Conservation (phyloP, 1,140 invertebrate genomes). For the Eumeta japonica region DNA sequence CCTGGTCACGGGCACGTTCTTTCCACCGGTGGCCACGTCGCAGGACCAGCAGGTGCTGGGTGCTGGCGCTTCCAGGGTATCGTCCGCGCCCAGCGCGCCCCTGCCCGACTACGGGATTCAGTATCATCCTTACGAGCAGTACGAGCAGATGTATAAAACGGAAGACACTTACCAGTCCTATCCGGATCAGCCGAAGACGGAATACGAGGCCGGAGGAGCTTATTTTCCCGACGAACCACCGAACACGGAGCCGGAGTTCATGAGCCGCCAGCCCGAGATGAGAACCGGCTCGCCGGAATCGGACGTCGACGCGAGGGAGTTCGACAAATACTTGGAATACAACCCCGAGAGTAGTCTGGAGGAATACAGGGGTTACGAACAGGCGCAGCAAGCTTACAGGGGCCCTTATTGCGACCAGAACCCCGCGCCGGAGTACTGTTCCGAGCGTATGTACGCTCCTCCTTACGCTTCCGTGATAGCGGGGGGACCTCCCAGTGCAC, state of each 20-base stretch:
- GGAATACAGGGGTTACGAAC: conserved; percentile 19
- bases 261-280: conserved; percentile 40
- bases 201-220: conserved; percentile 46
- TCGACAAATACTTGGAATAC: conserved; percentile 69
- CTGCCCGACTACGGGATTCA: conserved; percentile 43
- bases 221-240: conserved; percentile 54
- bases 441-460: conserved; percentile 46
- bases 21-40: conserved; percentile 76
- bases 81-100: conserved; percentile 42
- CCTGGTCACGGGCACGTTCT: conserved; percentile 79
- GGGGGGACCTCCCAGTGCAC: conserved; percentile 22
- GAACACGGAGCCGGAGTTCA: conserved; percentile 23
- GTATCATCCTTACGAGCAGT: conserved; percentile 50
- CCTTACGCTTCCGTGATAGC: conserved; percentile 47
- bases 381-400: conserved; percentile 36
- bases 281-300: conserved; percentile 51
- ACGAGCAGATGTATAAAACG: conserved; percentile 55
- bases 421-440: conserved; percentile 56
- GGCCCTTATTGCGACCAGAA: conserved; percentile 34
- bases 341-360: conserved; percentile 38
- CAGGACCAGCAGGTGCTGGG: conserved; percentile 69
- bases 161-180: conserved; percentile 53
- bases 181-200: conserved; percentile 51
- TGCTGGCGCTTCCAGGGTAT: conserved; percentile 41
- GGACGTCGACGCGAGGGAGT: conserved; percentile 62